Conservation (phyloP, 2,113 vertebrate species). For the Callionymus lyra region DNA sequence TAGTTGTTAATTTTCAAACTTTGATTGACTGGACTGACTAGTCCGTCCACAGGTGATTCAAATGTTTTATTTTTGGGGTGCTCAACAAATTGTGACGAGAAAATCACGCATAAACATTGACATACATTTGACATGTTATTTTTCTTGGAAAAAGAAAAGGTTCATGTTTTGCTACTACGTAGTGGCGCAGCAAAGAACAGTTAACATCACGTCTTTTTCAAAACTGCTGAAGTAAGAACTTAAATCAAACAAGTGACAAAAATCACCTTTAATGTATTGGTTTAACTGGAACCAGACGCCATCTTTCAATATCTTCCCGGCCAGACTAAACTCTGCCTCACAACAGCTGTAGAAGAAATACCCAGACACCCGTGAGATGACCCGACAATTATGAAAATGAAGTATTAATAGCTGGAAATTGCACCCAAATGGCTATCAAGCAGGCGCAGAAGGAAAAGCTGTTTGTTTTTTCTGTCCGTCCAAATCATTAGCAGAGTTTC, state of each 20-base stretch:
- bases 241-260: constrained; percentile 31
- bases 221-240: constrained; percentile 3
- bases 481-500: constrained; percentile 65
- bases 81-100: too few species aligned
- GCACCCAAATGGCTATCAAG: constrained; percentile 64
- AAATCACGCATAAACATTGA: too few species aligned
- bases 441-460: constrained; percentile 39
- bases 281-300: constrained; percentile 35
- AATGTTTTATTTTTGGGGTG: too few species aligned
- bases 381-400: constrained; percentile 66
- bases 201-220: too few species aligned
- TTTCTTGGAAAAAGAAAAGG: too few species aligned
- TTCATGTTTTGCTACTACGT: too few species aligned
- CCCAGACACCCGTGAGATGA: constrained; percentile 63
- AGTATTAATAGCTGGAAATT: constrained; percentile 71
- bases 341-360: constrained; percentile 59
- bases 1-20: too few species aligned
- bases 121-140: neutral
- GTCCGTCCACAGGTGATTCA: too few species aligned
- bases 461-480: constrained; percentile 54
- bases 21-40: too few species aligned
- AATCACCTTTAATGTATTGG: constrained; percentile 42
- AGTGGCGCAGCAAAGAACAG: too few species aligned
- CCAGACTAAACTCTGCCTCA: constrained; percentile 43
- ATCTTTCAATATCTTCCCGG: constrained; percentile 44